A percentile compares a stretch with the other conserved stretches of the same genome.
These are phyloP conservation scores for Brachionus manjavacas DNA, from an alignment of 1,140 invertebrate species.

Conservation along the genomic window DNA sequence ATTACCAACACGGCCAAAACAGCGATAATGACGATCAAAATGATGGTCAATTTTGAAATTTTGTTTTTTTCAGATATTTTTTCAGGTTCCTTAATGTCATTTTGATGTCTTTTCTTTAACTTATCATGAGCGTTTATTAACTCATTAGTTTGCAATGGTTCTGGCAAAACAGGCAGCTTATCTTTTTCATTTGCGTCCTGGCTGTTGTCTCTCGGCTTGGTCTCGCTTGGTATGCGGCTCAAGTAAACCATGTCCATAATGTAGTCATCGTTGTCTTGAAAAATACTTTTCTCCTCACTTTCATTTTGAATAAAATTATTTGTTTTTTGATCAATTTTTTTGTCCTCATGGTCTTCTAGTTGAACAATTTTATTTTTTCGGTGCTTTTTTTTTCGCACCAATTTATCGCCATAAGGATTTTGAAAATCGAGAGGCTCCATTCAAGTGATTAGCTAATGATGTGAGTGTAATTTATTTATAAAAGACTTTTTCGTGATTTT, in stretches of 20 bases:
- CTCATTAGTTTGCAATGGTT: not conserved
- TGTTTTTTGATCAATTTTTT: not conserved
- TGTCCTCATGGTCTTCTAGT: not conserved
- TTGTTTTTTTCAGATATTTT: not conserved
- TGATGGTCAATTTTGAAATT: not conserved
- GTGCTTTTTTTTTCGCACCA: not conserved
- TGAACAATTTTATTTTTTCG: not conserved
- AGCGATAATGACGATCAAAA: not conserved
- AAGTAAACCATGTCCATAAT: not conserved
- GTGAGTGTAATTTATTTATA: not conserved
- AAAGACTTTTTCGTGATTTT: not conserved
- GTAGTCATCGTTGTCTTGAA: not conserved
- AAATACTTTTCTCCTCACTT: not conserved
- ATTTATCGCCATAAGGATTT: not conserved
- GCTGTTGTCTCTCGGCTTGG: not conserved
- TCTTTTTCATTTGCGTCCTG: not conserved
- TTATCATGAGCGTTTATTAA: not conserved
- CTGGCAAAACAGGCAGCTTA: not conserved
- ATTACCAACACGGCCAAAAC: not conserved
- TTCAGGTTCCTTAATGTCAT: not conserved
- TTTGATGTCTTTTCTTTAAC: not conserved
- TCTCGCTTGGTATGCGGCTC: not conserved
- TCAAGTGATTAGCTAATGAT: not conserved
- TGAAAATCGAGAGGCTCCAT: constrained; percentile 7
- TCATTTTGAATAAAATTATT: not conserved